Conservation (phyloP, 2,113 vertebrate species). For the Notechis scutatus region DNA sequence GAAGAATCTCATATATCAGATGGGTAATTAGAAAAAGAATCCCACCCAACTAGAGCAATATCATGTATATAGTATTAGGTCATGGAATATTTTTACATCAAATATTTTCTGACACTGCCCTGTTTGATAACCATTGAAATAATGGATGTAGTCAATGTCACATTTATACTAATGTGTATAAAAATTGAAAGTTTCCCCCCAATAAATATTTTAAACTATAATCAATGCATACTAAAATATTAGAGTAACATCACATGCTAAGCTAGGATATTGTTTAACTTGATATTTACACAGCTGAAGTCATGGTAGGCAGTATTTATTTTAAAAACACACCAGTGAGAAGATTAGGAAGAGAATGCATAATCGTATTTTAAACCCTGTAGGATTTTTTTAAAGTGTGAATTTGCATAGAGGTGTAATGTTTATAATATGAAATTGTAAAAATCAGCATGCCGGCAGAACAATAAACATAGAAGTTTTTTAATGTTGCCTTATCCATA, state of each 20-base stretch:
- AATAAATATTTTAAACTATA: constrained; percentile 6
- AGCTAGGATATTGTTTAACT: not conserved
- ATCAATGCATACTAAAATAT: not conserved
- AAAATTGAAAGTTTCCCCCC: not conserved
- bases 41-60: not conserved
- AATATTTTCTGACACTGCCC: not conserved
- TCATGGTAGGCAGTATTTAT: not conserved
- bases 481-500: not conserved
- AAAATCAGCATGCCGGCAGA: not conserved
- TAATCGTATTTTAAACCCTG: not conserved
- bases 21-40: not conserved
- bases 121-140: not conserved
- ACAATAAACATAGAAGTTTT: constrained; percentile 12
- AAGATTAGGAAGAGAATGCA: not conserved
- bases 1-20: too few species aligned
- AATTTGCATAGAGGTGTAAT: not conserved
- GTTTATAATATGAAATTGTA: not conserved
- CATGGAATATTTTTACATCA: not conserved
- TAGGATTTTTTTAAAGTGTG: not conserved
- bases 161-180: not conserved
- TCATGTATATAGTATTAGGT: not conserved
- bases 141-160: not conserved
- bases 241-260: not conserved
- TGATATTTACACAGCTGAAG: not conserved
- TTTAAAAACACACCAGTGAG: not conserved